These are phyloP conservation scores for Apamea crenata DNA, from an alignment of 2,888 invertebrate species.

Conservation along the genomic window DNA sequence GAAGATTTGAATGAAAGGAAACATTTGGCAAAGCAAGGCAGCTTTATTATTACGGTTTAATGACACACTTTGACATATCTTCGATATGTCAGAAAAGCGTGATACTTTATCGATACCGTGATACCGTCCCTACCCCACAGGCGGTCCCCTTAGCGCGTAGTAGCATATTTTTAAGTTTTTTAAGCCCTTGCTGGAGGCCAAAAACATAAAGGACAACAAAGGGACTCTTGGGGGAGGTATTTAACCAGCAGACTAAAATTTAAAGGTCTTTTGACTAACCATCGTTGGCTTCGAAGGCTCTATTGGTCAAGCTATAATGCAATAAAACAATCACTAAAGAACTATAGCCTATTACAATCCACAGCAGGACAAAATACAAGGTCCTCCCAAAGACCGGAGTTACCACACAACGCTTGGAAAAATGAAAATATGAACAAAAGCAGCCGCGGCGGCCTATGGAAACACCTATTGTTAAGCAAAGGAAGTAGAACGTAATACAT, in stretches of 20 bases:
- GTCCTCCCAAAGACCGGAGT: neutral
- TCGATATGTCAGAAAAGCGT: neutral
- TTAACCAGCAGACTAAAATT: too few relatives aligned
- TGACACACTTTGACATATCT: neutral
- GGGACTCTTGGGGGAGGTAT: too few relatives aligned
- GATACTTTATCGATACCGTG: neutral
- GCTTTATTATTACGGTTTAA: neutral
- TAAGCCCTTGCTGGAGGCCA: too few relatives aligned
- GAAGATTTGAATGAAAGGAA: neutral
- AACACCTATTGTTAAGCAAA: conserved; percentile 30
- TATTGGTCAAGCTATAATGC: neutral
- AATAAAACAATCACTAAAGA: neutral
- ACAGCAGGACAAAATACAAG: neutral
- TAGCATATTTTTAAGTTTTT: too few relatives aligned
- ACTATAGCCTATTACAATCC: neutral
- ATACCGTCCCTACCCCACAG: too few relatives aligned
- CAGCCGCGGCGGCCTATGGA: neutral
- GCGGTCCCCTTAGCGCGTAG: too few relatives aligned
- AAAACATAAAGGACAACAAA: too few relatives aligned
- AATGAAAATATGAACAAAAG: conserved; percentile 23
- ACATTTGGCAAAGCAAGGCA: neutral
- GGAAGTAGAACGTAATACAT: conserved; percentile 37
- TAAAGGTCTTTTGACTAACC: too few relatives aligned
- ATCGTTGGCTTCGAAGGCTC: too few relatives aligned
- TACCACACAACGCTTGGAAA: neutral